Conservation (phyloP, 2,113 vertebrate genomes). For the Odocoileus virginianus region DNA sequence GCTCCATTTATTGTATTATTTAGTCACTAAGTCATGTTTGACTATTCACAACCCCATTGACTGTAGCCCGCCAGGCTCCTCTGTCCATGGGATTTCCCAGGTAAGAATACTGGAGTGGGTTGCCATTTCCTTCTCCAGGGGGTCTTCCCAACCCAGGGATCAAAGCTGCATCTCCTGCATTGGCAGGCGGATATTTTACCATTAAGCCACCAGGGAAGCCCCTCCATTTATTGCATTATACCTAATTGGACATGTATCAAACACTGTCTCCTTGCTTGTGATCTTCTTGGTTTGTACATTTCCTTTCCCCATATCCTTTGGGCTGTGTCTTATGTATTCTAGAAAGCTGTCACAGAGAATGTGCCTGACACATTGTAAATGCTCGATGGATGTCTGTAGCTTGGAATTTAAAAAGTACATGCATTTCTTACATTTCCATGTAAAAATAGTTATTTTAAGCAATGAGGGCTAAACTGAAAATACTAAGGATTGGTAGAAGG, state of each 20-base stretch:
- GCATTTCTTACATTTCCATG: not conserved
- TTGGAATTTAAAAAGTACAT: not conserved
- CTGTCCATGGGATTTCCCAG: not conserved
- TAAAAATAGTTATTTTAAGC: slow-evolving; percentile 18
- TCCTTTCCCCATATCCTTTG: not conserved
- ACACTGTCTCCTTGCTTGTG: not conserved
- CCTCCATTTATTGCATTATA: not conserved
- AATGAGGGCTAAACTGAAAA: not conserved
- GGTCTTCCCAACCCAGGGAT: not conserved
- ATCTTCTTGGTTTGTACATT: not conserved
- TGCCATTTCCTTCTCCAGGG: not conserved
- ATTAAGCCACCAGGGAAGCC: not conserved
- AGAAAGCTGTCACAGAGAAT: not conserved
- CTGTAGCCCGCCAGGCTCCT: not conserved
- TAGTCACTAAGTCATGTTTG: not conserved
- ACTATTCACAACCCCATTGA: not conserved
- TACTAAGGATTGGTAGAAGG: not conserved
- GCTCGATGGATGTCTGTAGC: not conserved
- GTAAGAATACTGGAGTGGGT: not conserved
- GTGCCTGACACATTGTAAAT: not conserved
- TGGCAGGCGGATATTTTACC: not conserved
- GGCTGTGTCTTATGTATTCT: not conserved
- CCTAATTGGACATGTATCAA: not conserved
- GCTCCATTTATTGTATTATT: not conserved
- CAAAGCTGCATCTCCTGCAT: not conserved